Base-by-base conservation (phyloP, 2,797 vertebrate genomes). In the Chelonia mydas region DNA sequence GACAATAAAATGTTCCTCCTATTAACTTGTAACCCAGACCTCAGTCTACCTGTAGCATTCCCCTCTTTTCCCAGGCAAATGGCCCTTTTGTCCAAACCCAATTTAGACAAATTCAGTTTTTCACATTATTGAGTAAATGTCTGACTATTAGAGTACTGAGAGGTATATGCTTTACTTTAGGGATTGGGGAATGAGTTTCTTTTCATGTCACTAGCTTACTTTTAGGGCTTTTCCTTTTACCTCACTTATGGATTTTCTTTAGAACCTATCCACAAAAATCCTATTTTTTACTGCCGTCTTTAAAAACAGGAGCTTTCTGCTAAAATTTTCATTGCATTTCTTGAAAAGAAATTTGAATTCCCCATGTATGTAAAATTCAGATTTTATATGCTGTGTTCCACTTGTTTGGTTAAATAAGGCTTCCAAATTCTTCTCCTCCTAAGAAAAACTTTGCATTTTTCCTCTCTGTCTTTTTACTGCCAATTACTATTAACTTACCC, bases 341-440 rank as follows among this genome's bases (percentile, higher is more conserved):
- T 77, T 0, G 0, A 81, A 72, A 10, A 81, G 49, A 49, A 77
- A 41, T 3, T 33, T 90, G 49, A 76, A 72, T 68, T 84, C 9
- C 90, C 19, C 37, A 81, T 1, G 7, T 55, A 54, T 53, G 79
- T 1, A 10, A 49, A 49, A 54, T 57, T 5, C 10, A 57, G 83
- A 3, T 2, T 50, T 54, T 37, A 81, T 83, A n/a, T 3, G 3
- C 31, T 57, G 55, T 81, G 7, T 31, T 68, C 10, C 54, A 13
- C 76, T 16, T 1, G 53, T 88, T 68, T 78, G 3, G 1, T 84
- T 59, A 90, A 51, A 3, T 3, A 45, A 55, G 5, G 25, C 65
- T 92, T 93, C 37, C 19, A 59, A 17, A 2, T 50, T n/a, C 10
- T 76, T 25, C 41, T 31, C 25, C 45, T 84, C 41, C 76, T 3